Percentiles rank a stretch among this genome's conserved stretches.
Conservation (phyloP, 2,888 invertebrate genomes). For the Amiota minor region DNA sequence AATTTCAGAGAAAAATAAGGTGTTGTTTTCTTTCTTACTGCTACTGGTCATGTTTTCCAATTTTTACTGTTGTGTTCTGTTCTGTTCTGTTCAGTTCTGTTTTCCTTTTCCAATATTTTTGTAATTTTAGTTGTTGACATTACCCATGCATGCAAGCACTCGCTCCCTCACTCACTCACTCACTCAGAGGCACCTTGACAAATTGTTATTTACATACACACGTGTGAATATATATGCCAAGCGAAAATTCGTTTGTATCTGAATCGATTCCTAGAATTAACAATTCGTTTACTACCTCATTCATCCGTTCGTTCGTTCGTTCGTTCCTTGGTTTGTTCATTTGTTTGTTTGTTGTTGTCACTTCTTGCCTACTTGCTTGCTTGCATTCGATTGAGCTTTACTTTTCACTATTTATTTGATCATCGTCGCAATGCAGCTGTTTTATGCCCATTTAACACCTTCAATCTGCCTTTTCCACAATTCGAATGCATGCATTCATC, state of each 20-base stretch:
- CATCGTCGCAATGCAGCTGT: slow-evolving; percentile 64
- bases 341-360: neutral
- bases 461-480: slow-evolving; percentile 50
- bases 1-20: slow-evolving; percentile 1
- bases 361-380: neutral
- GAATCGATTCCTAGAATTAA: slow-evolving; percentile 56
- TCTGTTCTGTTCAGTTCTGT: slow-evolving; percentile 60
- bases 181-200: slow-evolving; percentile 34
- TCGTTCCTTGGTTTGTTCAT: neutral
- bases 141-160: slow-evolving; percentile 43
- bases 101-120: slow-evolving; percentile 55
- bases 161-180: neutral
- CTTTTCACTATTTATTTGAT: slow-evolving; percentile 32
- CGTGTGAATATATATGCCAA: slow-evolving; percentile 42
- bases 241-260: slow-evolving; percentile 37
- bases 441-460: slow-evolving; percentile 69
- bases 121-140: slow-evolving; percentile 65
- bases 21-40: neutral
- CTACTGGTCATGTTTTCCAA: slow-evolving; percentile 17
- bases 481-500: slow-evolving; percentile 39
- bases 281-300: slow-evolving; percentile 44
- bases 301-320: neutral
- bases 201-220: slow-evolving; percentile 65
- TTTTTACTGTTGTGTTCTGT: slow-evolving; percentile 27
- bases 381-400: slow-evolving; percentile 12